Evolutionary conservation across 2,113 vertebrate genomes (phyloP), one percentile per base, ranked within the genome.

Genomic region (Lampris incognitus): DNA sequence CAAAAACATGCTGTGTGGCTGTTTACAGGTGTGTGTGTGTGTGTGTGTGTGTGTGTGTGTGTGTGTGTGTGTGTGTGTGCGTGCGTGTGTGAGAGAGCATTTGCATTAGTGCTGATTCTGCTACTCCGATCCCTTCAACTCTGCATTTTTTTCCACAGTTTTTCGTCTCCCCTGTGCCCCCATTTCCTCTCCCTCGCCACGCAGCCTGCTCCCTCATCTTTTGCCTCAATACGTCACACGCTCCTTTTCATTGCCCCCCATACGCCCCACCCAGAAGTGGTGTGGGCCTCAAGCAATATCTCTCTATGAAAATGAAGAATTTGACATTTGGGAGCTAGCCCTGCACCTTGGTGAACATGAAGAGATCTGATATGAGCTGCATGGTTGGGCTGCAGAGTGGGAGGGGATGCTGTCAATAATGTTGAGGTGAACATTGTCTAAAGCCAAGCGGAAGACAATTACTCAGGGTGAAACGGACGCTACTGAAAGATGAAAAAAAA

Each of bases 71-170:
- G 57, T n/a, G 48, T 60, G 67, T 71, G n/a, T 58, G 70, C 11
- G 71, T 66, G 49, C 52, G 41, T 48, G 60, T 55, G 67, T 36
- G 70, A 69, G 64, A 48, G 87, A 85, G 81, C 88, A 89, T 93
- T 93, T 94, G 92, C 92, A 93, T 93, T 93, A 92, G 82, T 93
- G 93, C 94, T 94, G 92, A 93, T 84, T 90, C 81, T 74, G 88
- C 92, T 86, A 57, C 93, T 93, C 83, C 78, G 82, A 91, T 91
- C 85, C 86, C 90, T 88, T 92, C 83, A 92, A 78, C 91, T 88
- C 85, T 87, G 85, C 91, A 89, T 93, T 93, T 91, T 87, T 87
- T 84, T 69, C 74, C 83, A 79, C 62, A 76, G 75, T 81, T 75
- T 66, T 48, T 73, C 69, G 66, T 69, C 70, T 79, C 74, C 76